These are phyloP conservation scores for Agrochola lychnidis DNA, from an alignment of 2,888 invertebrate species.

Conservation along the genomic window DNA sequence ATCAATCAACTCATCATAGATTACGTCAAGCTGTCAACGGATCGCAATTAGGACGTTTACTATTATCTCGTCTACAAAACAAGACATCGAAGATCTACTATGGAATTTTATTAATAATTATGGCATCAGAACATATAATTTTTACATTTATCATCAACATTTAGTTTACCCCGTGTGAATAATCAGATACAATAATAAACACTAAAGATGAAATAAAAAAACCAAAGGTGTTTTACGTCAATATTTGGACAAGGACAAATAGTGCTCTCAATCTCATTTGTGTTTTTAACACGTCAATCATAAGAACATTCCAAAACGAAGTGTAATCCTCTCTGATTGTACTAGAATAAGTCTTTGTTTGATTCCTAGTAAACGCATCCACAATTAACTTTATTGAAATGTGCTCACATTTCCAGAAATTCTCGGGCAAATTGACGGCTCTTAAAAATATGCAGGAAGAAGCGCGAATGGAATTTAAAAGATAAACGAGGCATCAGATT, in stretches of 20 bases:
- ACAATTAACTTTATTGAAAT: conserved; percentile 61
- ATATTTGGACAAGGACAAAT: conserved; percentile 51
- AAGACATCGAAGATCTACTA: conserved; percentile 9
- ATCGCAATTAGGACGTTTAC: conserved; percentile 43
- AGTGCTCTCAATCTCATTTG: conserved; percentile 16
- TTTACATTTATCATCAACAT: not conserved
- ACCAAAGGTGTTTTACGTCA: conserved; percentile 44
- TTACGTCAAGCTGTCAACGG: conserved; percentile 42
- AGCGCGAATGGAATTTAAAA: conserved; percentile 51
- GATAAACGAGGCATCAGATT: conserved; percentile 54
- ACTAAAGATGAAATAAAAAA: conserved; percentile 12
- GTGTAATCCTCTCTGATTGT: conserved; percentile 40
- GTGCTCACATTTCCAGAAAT: conserved; percentile 50
- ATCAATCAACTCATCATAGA: conserved; percentile 61
- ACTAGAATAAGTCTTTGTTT: conserved; percentile 58
- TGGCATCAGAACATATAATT: not conserved
- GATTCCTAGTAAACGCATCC: conserved; percentile 55
- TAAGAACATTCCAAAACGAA: conserved; percentile 32
- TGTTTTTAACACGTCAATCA: conserved; percentile 48
- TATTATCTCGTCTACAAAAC: conserved; percentile 24
- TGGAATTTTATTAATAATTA: not conserved
- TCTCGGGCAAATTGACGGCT: conserved; percentile 44
- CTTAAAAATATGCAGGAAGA: conserved; percentile 58
- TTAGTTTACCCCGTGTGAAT: conserved; percentile 1
- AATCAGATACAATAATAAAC: conserved; percentile 19